phyloP scores from a whole-genome alignment of 1,140 invertebrate genomes.

The Lethrus apterus region DNA sequence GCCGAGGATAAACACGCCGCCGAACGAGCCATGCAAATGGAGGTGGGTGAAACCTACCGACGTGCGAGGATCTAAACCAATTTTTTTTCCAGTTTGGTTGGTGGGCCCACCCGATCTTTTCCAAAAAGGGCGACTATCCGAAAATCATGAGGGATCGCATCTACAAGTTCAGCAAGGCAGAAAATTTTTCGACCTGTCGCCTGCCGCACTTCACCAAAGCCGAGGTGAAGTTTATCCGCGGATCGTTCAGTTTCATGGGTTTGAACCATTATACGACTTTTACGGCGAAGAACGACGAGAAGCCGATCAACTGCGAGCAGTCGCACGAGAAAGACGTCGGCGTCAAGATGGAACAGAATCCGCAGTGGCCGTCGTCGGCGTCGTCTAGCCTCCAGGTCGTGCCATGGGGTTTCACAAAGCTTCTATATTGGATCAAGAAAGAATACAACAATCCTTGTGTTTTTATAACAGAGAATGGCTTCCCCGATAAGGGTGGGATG shows the following conservation, averaged over 20 bases:
- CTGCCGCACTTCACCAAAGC: constrained; percentile 44
- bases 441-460: constrained; percentile 46
- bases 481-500: constrained; percentile 40
- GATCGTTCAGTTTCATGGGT: constrained; percentile 53
- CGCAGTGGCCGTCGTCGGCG: constrained; percentile 11
- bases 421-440: constrained; percentile 48
- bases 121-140: constrained; percentile 35
- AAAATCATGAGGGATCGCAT: constrained; percentile 41
- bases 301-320: constrained; percentile 39
- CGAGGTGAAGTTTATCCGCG: constrained; percentile 41
- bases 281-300: constrained; percentile 40
- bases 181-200: constrained; percentile 42
- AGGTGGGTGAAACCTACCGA: constrained; percentile 21
- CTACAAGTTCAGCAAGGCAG: constrained; percentile 40
- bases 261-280: constrained; percentile 56
- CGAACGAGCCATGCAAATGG: constrained; percentile 41
- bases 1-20: constrained; percentile 46
- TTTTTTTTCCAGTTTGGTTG: constrained; percentile 28
- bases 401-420: constrained; percentile 47
- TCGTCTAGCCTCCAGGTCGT: constrained; percentile 30
- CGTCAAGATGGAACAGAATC: constrained; percentile 40
- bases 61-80: not conserved
- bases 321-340: constrained; percentile 46
- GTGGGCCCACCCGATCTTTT: constrained; percentile 36
- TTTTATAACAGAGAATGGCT: constrained; percentile 54